phyloP scores from a whole-genome alignment of 2,113 vertebrate genomes.

The Labeo rohita region DNA sequence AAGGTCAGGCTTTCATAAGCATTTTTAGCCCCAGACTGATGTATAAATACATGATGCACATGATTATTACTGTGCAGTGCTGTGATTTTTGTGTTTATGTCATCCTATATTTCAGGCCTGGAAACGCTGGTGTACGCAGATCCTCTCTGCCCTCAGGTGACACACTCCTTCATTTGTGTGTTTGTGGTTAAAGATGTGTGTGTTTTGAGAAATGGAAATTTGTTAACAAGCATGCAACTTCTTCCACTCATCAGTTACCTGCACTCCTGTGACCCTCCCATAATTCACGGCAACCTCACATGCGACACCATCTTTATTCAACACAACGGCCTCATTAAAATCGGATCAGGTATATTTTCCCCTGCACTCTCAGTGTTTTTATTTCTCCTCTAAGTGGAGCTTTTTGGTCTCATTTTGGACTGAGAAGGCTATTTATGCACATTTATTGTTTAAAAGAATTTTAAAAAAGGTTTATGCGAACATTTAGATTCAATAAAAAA shows the following conservation, averaged over 20 bases:
- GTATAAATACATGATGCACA: background rate
- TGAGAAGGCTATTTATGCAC: background rate
- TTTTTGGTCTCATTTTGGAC: background rate
- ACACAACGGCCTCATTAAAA: conserved; percentile 96
- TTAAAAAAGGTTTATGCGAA: background rate
- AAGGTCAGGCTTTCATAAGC: conserved; percentile 69
- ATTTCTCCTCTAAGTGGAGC: background rate
- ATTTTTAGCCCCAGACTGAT: background rate
- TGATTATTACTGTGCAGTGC: background rate
- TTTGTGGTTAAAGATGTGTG: background rate
- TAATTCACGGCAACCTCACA: conserved; percentile 94
- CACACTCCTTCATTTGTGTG: background rate
- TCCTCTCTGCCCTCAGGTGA: conserved; percentile 88
- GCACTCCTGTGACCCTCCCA: conserved; percentile 90
- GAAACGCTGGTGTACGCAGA: conserved; percentile 88
- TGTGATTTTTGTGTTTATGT: background rate
- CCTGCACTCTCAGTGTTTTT: background rate
- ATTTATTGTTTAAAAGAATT: background rate
- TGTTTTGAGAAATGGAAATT: background rate
- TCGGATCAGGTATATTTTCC: conserved; percentile 83
- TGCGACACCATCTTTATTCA: conserved; percentile 97
- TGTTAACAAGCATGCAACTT: conserved; percentile 19
- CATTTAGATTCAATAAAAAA: background rate
- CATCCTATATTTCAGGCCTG: conserved; percentile 65
- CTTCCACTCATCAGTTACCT: conserved; percentile 80